A percentile compares a stretch with the other conserved stretches of the same genome.
These are phyloP conservation scores for Tetropium fuscum DNA, from an alignment of 2,888 invertebrate species.

Conservation along the genomic window DNA sequence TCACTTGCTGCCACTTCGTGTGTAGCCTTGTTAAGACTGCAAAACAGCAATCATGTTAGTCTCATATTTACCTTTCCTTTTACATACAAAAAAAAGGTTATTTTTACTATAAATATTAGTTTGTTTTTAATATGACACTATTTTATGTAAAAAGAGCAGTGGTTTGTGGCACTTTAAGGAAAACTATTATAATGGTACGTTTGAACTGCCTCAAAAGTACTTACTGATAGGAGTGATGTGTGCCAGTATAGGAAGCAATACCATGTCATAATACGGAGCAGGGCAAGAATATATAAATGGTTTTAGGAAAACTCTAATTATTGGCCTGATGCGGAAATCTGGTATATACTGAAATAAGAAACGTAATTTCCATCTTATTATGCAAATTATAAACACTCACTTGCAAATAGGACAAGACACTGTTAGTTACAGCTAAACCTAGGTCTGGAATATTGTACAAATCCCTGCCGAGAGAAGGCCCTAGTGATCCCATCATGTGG, in stretches of 20 bases:
- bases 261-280: conserved; percentile 80
- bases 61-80: no score
- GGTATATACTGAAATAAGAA: conserved; percentile 75
- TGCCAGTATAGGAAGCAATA: conserved; percentile 83
- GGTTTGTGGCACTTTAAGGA: no score
- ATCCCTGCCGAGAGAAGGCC: conserved; percentile 85
- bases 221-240: conserved; percentile 84
- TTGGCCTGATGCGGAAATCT: conserved; percentile 85
- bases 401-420: conserved; percentile 78
- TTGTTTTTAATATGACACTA: no score
- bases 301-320: conserved; percentile 87
- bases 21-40: conserved; percentile 78
- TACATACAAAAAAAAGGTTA: no score
- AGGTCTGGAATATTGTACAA: conserved; percentile 84
- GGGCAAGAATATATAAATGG: conserved; percentile 90
- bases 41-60: no score
- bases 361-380: no score
- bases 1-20: conserved; percentile 84
- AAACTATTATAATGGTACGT: no score
- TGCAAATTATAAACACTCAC: no score
- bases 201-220: no score
- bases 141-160: no score
- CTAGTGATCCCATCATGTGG: conserved; percentile 83
- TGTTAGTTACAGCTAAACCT: conserved; percentile 78
- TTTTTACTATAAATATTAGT: no score